phyloP scores from a whole-genome alignment of 1,140 invertebrate genomes.

The Wiebesia pumilae region DNA sequence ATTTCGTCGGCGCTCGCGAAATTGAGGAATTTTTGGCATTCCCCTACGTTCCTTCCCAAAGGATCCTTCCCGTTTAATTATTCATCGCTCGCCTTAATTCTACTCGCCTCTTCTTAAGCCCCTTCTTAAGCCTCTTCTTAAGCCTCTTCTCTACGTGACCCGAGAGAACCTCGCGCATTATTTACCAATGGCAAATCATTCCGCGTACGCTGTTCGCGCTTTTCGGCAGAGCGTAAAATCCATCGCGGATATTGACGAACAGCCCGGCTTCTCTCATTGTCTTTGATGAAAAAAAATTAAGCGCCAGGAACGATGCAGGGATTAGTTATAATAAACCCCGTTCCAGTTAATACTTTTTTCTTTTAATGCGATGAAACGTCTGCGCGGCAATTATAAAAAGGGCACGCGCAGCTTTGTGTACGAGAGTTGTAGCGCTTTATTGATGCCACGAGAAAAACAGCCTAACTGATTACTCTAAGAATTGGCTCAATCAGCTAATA shows the following conservation, averaged over 20 bases:
- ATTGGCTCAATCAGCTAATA: slow-evolving; percentile 35
- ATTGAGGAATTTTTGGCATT: slow-evolving; percentile 36
- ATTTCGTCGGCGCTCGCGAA: not conserved
- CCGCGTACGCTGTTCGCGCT: too few species aligned
- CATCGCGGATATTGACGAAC: too few species aligned
- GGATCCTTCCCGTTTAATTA: not conserved
- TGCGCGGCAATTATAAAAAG: slow-evolving; percentile 36
- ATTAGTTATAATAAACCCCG: not conserved
- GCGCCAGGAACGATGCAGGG: not conserved
- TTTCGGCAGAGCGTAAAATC: too few species aligned
- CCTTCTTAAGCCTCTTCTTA: too few species aligned
- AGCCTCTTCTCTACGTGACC: too few species aligned
- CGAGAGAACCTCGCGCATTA: too few species aligned
- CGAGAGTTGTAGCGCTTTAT: slow-evolving; percentile 33
- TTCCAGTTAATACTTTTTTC: not conserved
- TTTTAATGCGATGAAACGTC: not conserved
- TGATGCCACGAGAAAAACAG: slow-evolving; percentile 39
- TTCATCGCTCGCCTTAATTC: not conserved
- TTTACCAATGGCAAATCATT: too few species aligned
- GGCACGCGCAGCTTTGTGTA: slow-evolving; percentile 16
- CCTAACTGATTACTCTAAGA: slow-evolving; percentile 40
- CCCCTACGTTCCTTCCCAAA: not conserved
- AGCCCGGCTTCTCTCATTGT: too few species aligned
- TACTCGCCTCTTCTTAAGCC: not conserved
- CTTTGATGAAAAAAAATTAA: not conserved